phyloP scores from a whole-genome alignment of 2,888 invertebrate genomes.

The Digitonthophagus gazella region DNA sequence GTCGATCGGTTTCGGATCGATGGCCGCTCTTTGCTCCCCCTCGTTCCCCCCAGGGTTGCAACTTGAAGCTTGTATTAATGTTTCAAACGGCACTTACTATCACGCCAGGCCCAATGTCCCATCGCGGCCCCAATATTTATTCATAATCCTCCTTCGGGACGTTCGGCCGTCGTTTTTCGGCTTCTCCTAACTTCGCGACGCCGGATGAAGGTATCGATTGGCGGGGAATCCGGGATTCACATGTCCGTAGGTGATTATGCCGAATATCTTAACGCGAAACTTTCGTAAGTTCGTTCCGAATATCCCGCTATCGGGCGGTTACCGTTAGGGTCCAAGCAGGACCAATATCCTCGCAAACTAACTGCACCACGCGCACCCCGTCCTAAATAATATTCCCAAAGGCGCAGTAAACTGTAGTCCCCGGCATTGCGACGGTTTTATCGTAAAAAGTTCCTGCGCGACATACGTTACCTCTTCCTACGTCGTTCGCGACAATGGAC shows the following conservation, averaged over 20 bases:
- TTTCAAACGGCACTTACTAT: slow-evolving; percentile 26
- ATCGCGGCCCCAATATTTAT: slow-evolving; percentile 11
- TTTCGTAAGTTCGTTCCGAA: background rate
- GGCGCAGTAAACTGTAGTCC: background rate
- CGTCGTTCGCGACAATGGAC: background rate
- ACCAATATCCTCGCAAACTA: background rate
- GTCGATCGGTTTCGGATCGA: slow-evolving; percentile 32
- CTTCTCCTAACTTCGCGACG: too few species aligned
- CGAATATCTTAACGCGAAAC: background rate
- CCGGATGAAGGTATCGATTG: too few species aligned
- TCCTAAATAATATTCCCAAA: background rate
- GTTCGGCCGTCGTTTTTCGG: background rate
- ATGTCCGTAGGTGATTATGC: background rate
- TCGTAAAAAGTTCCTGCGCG: background rate
- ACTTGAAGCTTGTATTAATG: slow-evolving; percentile 30
- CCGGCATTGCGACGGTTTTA: background rate
- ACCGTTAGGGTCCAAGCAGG: background rate
- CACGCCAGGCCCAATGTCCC: slow-evolving; percentile 9
- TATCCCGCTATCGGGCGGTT: background rate
- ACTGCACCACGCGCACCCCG: background rate
- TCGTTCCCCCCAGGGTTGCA: slow-evolving; percentile 26
- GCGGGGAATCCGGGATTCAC: background rate
- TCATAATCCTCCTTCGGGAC: background rate
- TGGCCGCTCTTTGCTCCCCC: slow-evolving; percentile 28
- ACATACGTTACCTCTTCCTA: background rate